These are phyloP conservation scores for Corythaixoides concolor DNA, from an alignment of 2,113 vertebrate genomes.

Conservation along the genomic window DNA sequence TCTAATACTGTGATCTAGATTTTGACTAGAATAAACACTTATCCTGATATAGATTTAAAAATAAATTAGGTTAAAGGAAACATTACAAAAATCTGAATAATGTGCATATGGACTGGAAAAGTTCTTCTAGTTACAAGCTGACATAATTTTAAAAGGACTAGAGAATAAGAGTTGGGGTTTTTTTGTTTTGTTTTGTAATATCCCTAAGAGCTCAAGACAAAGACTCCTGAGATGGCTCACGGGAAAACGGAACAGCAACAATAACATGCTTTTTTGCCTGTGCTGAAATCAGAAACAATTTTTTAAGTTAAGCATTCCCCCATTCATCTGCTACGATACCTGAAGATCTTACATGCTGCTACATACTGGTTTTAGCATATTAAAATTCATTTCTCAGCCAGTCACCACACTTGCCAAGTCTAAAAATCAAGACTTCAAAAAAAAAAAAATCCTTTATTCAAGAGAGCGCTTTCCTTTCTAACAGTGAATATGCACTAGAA, in stretches of 20 bases:
- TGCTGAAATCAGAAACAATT: not conserved
- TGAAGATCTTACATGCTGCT: not conserved
- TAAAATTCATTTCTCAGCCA: not conserved
- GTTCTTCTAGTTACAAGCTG: not conserved
- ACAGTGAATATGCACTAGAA: not conserved
- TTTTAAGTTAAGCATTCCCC: not conserved
- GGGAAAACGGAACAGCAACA: not conserved
- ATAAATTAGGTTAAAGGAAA: not conserved
- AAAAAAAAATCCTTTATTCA: not conserved
- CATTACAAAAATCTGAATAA: not conserved
- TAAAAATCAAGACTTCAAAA: not conserved
- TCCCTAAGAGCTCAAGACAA: not conserved
- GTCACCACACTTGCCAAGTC: not conserved
- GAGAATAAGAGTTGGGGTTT: not conserved
- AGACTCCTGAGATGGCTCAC: not conserved
- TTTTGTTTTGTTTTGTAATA: not conserved
- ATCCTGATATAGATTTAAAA: not conserved
- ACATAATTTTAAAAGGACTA: not conserved
- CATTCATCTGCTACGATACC: not conserved
- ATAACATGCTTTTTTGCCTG: not conserved
- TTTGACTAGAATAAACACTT: not conserved
- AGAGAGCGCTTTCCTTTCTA: not conserved
- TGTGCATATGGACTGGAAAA: not conserved
- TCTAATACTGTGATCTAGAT: not conserved
- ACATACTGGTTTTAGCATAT: not conserved